phyloP scores from a whole-genome alignment of 2,113 vertebrate species.

The Rhinoderma darwinii region DNA sequence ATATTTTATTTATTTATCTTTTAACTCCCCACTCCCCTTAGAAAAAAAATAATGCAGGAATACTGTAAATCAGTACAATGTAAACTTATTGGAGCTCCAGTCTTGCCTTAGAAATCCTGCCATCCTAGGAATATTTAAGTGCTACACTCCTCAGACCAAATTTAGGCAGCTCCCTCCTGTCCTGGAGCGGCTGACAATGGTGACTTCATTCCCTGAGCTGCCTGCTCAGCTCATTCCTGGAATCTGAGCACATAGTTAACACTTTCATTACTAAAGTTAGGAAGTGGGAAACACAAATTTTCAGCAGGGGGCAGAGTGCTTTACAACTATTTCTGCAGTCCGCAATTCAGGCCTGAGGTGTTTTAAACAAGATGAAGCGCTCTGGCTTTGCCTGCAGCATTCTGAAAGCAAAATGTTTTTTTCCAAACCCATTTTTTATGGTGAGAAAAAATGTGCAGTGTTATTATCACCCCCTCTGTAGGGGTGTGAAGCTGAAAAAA shows the following conservation, averaged over 20 bases:
- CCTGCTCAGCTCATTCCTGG: conserved; percentile 56
- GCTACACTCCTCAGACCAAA: conserved; percentile 25
- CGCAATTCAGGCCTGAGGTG: background rate
- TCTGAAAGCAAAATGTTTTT: background rate
- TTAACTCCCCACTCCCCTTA: too few species aligned
- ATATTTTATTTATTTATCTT: too few species aligned
- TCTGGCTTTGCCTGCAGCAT: background rate
- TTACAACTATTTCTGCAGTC: background rate
- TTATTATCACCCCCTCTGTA: conserved; percentile 3
- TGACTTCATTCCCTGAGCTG: conserved; percentile 58
- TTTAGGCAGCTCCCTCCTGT: conserved; percentile 38
- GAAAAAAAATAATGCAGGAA: too few species aligned
- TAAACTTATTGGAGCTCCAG: too few species aligned
- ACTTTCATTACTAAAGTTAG: background rate
- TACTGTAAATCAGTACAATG: too few species aligned
- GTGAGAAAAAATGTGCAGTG: conserved; percentile 30
- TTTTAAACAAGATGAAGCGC: background rate
- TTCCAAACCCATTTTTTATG: background rate
- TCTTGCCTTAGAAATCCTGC: background rate
- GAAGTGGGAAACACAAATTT: background rate
- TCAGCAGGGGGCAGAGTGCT: background rate
- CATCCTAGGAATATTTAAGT: background rate
- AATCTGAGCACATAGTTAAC: conserved; percentile 49
- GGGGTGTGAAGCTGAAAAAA: conserved; percentile 8
- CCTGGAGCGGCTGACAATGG: conserved; percentile 48